Evolutionary conservation across 2,797 vertebrate genomes (phyloP).

Genomic region (Glyptemys insculpta): DNA sequence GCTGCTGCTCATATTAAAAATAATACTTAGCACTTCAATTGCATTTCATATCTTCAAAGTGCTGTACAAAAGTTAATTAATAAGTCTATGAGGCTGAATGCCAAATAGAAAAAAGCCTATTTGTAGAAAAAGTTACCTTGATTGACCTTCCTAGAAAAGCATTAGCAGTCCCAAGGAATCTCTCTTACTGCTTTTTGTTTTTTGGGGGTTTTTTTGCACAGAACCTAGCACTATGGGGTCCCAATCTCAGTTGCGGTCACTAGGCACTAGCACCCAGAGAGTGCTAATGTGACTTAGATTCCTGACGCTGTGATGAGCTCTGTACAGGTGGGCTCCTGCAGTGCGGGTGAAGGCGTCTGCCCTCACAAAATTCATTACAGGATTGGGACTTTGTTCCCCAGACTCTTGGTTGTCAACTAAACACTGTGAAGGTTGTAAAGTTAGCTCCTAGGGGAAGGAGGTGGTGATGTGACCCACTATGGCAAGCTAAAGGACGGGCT

Average conservation of each 20-base stretch:
- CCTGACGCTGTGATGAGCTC: neutral
- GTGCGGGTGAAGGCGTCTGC: neutral
- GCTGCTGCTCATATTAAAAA: conserved; percentile 65
- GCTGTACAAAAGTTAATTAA: conserved; percentile 70
- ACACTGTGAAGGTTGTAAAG: neutral
- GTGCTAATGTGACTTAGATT: neutral
- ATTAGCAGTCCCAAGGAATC: neutral
- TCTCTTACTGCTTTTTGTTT: neutral
- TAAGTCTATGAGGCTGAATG: conserved; percentile 52
- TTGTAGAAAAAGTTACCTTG: conserved; percentile 57
- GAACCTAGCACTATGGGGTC: neutral
- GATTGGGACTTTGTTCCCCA: too few relatives aligned
- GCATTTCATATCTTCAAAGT: conserved; percentile 52
- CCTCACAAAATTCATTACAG: neutral
- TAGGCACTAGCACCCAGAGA: too few relatives aligned
- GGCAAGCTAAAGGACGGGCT: neutral
- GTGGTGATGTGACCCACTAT: neutral
- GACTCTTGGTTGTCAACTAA: too few relatives aligned
- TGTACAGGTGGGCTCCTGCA: neutral
- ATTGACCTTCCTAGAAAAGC: conserved; percentile 40
- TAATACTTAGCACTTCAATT: conserved; percentile 58
- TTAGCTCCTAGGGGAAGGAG: neutral
- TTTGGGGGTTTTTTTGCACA: rapidly evolving
- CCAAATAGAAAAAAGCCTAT: conserved; percentile 39
- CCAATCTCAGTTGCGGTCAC: too few relatives aligned